A percentile compares a stretch with the other conserved stretches of the same genome.
These are phyloP conservation scores for Anthoscopus minutus DNA, from an alignment of 2,113 vertebrate species.

Conservation along the genomic window DNA sequence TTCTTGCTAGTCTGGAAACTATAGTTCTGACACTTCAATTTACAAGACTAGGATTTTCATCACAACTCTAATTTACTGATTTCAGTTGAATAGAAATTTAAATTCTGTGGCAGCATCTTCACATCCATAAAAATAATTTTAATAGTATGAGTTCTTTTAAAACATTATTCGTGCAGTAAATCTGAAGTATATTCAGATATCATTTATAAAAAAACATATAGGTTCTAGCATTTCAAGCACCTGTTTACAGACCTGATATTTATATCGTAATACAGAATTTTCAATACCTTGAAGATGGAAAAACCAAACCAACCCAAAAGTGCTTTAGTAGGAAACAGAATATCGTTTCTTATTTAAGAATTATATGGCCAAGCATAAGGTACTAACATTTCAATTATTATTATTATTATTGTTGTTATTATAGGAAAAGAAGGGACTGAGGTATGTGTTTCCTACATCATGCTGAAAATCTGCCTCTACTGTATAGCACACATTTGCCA, in stretches of 20 bases:
- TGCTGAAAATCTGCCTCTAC: not conserved
- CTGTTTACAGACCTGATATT: not conserved
- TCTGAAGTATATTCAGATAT: not conserved
- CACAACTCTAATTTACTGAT: not conserved
- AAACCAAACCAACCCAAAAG: not conserved
- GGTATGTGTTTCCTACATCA: not conserved
- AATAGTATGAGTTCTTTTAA: not conserved
- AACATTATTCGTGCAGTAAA: not conserved
- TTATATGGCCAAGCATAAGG: not conserved
- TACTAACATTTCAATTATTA: not conserved
- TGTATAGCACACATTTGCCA: not conserved
- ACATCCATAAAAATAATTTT: not conserved
- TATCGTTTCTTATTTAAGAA: not conserved
- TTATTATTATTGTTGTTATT: not conserved
- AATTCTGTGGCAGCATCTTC: not conserved
- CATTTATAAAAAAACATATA: not conserved
- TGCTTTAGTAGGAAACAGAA: not conserved
- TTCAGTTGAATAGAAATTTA: not conserved
- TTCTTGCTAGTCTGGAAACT: not conserved
- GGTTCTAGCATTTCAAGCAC: not conserved
- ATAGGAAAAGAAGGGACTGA: not conserved
- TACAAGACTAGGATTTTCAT: not conserved
- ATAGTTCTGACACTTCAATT: not conserved
- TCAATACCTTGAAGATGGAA: not conserved
- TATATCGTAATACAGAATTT: not conserved